Percentiles rank a stretch among this genome's conserved stretches.
Evolutionary conservation across 2,113 vertebrate genomes (phyloP).

Genomic region (Benitochromis conjunctus): DNA sequence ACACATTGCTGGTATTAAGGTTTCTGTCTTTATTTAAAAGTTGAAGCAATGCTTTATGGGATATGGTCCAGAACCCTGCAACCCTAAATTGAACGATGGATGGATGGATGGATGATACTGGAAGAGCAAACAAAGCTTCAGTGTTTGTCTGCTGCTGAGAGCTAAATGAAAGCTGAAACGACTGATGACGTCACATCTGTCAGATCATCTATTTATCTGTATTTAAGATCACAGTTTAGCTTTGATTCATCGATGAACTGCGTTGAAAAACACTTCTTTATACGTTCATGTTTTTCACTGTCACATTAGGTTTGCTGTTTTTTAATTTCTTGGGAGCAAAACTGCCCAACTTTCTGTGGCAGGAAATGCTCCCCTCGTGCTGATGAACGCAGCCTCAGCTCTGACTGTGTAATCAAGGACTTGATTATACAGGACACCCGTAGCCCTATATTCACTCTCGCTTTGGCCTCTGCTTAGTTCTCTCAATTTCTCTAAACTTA

Average conservation of each 20-base stretch:
- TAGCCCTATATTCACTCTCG: background rate
- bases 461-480: background rate
- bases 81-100: background rate
- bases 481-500: background rate
- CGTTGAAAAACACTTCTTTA: background rate
- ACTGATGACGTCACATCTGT: background rate
- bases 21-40: background rate
- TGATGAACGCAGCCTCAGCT: background rate
- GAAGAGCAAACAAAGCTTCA: background rate
- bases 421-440: background rate
- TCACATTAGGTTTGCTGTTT: background rate
- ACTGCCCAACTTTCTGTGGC: background rate
- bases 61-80: background rate
- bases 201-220: background rate
- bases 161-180: background rate
- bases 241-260: background rate
- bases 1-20: accelerated
- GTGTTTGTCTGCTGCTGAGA: background rate
- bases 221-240: background rate
- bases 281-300: background rate
- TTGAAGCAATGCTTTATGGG: background rate
- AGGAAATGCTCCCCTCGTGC: background rate
- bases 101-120: accelerated
- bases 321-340: background rate
- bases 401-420: background rate